These are phyloP conservation scores for Spodoptera picta DNA, from an alignment of 2,888 invertebrate species.

Conservation along the genomic window DNA sequence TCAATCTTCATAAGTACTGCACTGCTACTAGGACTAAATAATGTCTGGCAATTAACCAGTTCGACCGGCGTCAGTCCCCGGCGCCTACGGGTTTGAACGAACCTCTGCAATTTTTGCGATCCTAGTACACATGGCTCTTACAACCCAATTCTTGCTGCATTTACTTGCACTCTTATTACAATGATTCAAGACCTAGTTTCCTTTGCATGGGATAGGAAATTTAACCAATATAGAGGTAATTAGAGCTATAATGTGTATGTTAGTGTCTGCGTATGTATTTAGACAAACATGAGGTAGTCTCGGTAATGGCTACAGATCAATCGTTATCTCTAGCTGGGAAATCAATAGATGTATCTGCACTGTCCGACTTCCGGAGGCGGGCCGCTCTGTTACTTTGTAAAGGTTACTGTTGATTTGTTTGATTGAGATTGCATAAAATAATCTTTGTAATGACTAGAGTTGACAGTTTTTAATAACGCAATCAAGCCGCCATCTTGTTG, in stretches of 20 bases:
- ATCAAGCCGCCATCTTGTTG: too few relatives aligned
- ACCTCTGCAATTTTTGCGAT: conserved; percentile 54
- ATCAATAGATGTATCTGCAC: conserved; percentile 62
- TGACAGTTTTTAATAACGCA: too few relatives aligned
- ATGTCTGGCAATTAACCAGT: conserved; percentile 76
- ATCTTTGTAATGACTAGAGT: too few relatives aligned
- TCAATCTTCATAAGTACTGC: conserved; percentile 70
- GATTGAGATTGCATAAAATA: too few relatives aligned
- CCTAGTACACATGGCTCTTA: conserved; percentile 38
- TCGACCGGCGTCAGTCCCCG: conserved; percentile 65
- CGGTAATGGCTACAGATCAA: conserved; percentile 54
- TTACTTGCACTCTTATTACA: conserved; percentile 23
- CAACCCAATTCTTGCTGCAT: conserved; percentile 27
- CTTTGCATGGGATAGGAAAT: conserved; percentile 12
- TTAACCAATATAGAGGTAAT: conserved; percentile 53
- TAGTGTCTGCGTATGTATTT: conserved; percentile 47
- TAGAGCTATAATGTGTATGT: conserved; percentile 39
- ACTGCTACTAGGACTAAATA: conserved; percentile 68
- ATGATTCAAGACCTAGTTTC: conserved; percentile 17
- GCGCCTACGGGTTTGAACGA: conserved; percentile 63
- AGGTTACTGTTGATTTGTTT: too few relatives aligned
- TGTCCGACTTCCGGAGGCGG: conserved; percentile 58
- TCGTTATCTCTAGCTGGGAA: conserved; percentile 61
- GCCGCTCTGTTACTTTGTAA: conserved; percentile 41
- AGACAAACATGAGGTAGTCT: conserved; percentile 53